These are phyloP conservation scores for Eurosta solidaginis DNA, from an alignment of 1,140 invertebrate species.

Conservation along the genomic window DNA sequence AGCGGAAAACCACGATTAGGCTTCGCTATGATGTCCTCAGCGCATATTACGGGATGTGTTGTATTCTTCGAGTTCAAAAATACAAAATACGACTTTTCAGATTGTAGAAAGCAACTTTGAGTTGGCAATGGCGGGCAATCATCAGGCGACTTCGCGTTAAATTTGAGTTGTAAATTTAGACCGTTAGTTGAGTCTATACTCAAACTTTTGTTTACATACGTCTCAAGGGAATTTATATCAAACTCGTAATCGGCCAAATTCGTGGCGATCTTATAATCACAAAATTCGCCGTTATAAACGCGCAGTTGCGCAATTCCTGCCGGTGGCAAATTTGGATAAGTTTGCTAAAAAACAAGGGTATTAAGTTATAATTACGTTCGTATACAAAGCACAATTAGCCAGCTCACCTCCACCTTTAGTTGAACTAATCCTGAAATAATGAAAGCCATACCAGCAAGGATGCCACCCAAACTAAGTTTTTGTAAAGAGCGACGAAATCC, in stretches of 20 bases:
- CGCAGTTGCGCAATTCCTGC: constrained; percentile 68
- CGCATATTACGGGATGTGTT: constrained; percentile 26
- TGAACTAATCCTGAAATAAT: constrained; percentile 88
- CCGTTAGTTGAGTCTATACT: neutral
- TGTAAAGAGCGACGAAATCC: constrained; percentile 62
- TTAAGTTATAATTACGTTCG: too few species aligned
- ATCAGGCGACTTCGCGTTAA: neutral
- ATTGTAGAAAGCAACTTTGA: neutral
- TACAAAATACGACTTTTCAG: constrained; percentile 57
- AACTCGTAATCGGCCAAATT: constrained; percentile 35
- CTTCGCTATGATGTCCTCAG: constrained; percentile 47
- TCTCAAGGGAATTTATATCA: constrained; percentile 43
- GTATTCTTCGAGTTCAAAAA: constrained; percentile 54
- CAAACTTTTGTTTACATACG: constrained; percentile 50
- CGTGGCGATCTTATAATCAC: constrained; percentile 47
- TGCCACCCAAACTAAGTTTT: constrained; percentile 73
- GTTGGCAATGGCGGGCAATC: constrained; percentile 29
- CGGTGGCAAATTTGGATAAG: constrained; percentile 69
- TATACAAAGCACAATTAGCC: too few species aligned
- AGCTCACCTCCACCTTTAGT: constrained; percentile 70
- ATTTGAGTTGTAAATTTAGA: neutral
- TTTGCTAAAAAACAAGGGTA: too few species aligned
- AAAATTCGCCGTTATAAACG: constrained; percentile 71
- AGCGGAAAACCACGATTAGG: constrained; percentile 49
- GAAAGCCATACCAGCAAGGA: constrained; percentile 84